A percentile compares a stretch with the other conserved stretches of the same genome.
Evolutionary conservation across 1,140 invertebrate species (phyloP).

Genomic region (Apis florea): DNA sequence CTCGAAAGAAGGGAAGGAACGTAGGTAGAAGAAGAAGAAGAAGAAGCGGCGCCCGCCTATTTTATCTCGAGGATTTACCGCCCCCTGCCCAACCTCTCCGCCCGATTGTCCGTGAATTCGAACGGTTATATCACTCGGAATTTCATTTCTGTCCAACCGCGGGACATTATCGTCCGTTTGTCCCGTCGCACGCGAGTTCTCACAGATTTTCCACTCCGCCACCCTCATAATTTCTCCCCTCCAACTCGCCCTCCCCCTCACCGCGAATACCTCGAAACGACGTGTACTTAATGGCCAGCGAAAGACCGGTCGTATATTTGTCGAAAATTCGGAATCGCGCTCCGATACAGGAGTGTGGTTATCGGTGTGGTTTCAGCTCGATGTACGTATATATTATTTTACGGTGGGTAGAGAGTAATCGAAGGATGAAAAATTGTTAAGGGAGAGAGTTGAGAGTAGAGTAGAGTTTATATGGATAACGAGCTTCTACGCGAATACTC

Average conservation of each 20-base stretch:
- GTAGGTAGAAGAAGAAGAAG: constrained; percentile 56
- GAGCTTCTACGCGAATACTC: too few relatives aligned
- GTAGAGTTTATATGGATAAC: too few relatives aligned
- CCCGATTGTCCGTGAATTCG: constrained; percentile 68
- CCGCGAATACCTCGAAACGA: constrained; percentile 39
- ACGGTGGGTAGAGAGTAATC: too few relatives aligned
- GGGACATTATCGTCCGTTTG: constrained; percentile 73
- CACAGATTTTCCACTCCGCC: constrained; percentile 51
- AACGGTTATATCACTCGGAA: constrained; percentile 76
- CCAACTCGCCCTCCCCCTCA: background rate
- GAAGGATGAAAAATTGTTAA: too few relatives aligned
- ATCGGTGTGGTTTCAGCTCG: too few relatives aligned
- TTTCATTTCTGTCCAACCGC: constrained; percentile 75
- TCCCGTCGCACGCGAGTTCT: constrained; percentile 58
- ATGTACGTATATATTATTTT: too few relatives aligned
- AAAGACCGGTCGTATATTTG: constrained; percentile 33
- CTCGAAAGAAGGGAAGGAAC: constrained; percentile 42
- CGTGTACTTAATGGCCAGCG: constrained; percentile 48
- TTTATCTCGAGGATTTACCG: constrained; percentile 70
- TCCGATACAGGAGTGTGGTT: background rate
- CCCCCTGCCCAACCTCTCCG: background rate
- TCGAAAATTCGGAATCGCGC: background rate
- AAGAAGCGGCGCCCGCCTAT: constrained; percentile 52
- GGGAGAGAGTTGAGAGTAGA: too few relatives aligned
- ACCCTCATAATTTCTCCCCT: constrained; percentile 48